These are phyloP conservation scores for Zophobas morio DNA, from an alignment of 1,140 invertebrate genomes.

Conservation along the genomic window DNA sequence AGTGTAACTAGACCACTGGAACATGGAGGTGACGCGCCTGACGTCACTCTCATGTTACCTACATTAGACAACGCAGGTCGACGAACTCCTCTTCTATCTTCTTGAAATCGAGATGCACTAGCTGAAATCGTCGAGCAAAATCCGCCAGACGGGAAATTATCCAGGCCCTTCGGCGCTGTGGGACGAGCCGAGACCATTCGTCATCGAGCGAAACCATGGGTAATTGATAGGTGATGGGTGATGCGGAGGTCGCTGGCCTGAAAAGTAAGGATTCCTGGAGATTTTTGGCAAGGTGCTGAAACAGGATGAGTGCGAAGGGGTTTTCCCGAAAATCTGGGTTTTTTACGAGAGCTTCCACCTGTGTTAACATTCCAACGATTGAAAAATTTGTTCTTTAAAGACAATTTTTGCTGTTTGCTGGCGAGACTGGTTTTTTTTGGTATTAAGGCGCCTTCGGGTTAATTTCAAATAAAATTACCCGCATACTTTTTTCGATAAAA, in stretches of 20 bases:
- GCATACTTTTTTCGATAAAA: too few relatives aligned
- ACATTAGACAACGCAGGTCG: constrained; percentile 59
- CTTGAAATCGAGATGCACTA: constrained; percentile 52
- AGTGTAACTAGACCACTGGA: constrained; percentile 63
- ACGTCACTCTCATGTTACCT: constrained; percentile 62
- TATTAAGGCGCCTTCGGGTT: too few relatives aligned
- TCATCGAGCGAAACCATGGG: not conserved
- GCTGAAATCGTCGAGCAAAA: constrained; percentile 2
- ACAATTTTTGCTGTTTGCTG: too few relatives aligned
- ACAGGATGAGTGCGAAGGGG: not conserved
- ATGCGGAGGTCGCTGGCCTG: not conserved
- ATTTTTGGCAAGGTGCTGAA: not conserved
- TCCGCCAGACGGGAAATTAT: constrained; percentile 16
- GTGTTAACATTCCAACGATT: too few relatives aligned
- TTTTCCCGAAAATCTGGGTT: too few relatives aligned
- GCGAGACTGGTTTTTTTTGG: too few relatives aligned
- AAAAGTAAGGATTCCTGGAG: not conserved
- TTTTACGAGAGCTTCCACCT: too few relatives aligned
- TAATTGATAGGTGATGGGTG: constrained; percentile 1
- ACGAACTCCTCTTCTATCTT: constrained; percentile 52
- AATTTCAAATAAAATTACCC: too few relatives aligned
- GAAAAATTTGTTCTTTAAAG: too few relatives aligned
- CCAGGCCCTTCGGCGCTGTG: constrained; percentile 6
- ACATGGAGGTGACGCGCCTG: constrained; percentile 62
- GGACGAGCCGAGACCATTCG: constrained; percentile 21